These are phyloP conservation scores for Slavum lentiscoides DNA, from an alignment of 2,888 invertebrate species.

Conservation along the genomic window DNA sequence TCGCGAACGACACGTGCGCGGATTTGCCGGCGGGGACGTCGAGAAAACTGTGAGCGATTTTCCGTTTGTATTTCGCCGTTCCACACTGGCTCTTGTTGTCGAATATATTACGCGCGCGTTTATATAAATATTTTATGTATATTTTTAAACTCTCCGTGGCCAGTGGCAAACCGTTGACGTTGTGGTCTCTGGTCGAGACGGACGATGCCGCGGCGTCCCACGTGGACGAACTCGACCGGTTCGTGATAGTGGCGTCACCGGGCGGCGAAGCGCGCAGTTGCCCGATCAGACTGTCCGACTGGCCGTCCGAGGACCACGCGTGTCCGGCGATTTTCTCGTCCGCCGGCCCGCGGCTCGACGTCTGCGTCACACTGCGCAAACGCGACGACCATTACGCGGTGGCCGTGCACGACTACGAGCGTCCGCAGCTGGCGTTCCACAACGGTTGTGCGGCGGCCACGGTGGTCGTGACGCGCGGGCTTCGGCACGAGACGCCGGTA, in stretches of 20 bases:
- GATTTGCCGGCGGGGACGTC: no score
- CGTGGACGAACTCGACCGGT: neutral
- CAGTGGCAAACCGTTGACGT: slow-evolving; percentile 2
- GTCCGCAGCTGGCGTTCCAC: neutral
- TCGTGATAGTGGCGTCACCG: neutral
- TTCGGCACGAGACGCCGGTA: neutral
- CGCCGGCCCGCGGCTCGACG: neutral
- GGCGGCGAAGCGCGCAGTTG: neutral
- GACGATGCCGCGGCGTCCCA: neutral
- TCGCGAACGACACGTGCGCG: no score
- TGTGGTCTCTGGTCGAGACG: neutral
- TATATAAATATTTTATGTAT: no score
- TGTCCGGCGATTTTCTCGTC: slow-evolving; percentile 2
- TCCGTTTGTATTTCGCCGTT: no score
- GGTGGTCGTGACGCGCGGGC: neutral
- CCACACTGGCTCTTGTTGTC: no score
- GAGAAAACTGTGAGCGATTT: no score
- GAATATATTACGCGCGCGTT: no score
- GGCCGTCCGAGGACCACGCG: neutral
- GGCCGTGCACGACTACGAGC: neutral
- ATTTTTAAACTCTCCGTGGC: no score
- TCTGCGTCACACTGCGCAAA: neutral
- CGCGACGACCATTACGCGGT: neutral
- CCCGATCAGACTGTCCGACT: neutral
- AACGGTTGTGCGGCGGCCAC: neutral